phyloP scores from a whole-genome alignment of 92 coral and sea anemone species.

The Porites lobata region DNA sequence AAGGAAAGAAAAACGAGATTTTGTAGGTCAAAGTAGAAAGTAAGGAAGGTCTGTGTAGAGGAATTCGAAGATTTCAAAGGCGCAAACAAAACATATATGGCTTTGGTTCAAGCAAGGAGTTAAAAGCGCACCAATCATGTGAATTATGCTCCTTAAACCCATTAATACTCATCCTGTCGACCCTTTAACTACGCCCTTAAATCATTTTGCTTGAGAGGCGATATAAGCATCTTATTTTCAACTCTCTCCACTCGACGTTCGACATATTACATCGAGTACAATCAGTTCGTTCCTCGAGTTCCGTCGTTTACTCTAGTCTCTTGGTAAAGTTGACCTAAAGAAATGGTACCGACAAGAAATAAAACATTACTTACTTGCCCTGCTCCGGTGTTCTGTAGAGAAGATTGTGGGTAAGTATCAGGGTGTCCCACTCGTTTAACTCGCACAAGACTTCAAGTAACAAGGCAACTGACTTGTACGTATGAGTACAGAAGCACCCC shows the following conservation, averaged over 20 bases:
- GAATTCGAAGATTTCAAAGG: no score
- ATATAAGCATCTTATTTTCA: no score
- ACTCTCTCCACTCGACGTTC: no score
- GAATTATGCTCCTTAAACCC: no score
- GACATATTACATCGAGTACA: not conserved
- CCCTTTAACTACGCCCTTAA: no score
- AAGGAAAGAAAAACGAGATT: not conserved
- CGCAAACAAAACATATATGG: no score
- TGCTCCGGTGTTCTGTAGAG: constrained; percentile 93
- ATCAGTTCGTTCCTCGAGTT: not conserved
- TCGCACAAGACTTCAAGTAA: constrained; percentile 92
- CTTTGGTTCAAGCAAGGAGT: no score
- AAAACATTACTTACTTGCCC: constrained; percentile 85
- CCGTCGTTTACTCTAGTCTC: not conserved
- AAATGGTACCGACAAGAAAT: not conserved
- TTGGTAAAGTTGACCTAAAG: not conserved
- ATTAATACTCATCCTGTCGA: no score
- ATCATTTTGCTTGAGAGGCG: no score
- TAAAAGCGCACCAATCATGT: no score
- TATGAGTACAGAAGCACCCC: constrained; percentile 97
- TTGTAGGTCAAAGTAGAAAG: no score
- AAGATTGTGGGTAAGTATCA: constrained; percentile 83
- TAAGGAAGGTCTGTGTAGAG: no score
- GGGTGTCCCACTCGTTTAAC: constrained; percentile 92
- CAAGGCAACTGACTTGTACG: constrained; percentile 92